phyloP scores from a whole-genome alignment of 2,888 invertebrate species.

The Aphrophora alni region DNA sequence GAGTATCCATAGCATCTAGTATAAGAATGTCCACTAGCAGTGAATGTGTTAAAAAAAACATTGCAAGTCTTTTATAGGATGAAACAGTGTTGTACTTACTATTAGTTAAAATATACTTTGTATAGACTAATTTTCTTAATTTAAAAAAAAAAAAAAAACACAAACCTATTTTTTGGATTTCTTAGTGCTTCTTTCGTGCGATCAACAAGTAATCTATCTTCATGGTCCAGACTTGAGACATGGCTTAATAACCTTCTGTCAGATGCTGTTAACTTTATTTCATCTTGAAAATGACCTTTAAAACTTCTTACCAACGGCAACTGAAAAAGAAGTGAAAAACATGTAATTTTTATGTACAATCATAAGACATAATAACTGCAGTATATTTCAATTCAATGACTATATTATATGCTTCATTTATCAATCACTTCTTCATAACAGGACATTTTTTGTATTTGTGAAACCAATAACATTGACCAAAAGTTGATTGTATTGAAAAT shows the following conservation, averaged over 20 bases:
- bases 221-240: conserved; percentile 45
- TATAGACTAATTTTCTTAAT: too few relatives aligned
- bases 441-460: too few relatives aligned
- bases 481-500: too few relatives aligned
- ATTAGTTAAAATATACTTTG: too few relatives aligned
- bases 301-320: conserved; percentile 42
- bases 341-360: background rate
- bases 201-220: conserved; percentile 44
- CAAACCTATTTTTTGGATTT: conserved; percentile 47
- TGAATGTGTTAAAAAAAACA: too few relatives aligned
- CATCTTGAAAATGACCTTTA: conserved; percentile 46
- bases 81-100: too few relatives aligned
- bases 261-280: conserved; percentile 45
- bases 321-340: conserved; percentile 28
- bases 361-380: background rate
- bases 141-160: conserved; percentile 4
- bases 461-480: too few relatives aligned
- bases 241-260: conserved; percentile 46
- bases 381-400: background rate
- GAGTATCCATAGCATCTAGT: too few relatives aligned
- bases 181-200: conserved; percentile 47
- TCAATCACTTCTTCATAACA: too few relatives aligned
- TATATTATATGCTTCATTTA: background rate
- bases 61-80: too few relatives aligned
- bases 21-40: too few relatives aligned